Percentiles rank a stretch among this genome's conserved stretches.
These are phyloP conservation scores for Macropis europaea DNA, from an alignment of 2,888 invertebrate species.

Conservation along the genomic window DNA sequence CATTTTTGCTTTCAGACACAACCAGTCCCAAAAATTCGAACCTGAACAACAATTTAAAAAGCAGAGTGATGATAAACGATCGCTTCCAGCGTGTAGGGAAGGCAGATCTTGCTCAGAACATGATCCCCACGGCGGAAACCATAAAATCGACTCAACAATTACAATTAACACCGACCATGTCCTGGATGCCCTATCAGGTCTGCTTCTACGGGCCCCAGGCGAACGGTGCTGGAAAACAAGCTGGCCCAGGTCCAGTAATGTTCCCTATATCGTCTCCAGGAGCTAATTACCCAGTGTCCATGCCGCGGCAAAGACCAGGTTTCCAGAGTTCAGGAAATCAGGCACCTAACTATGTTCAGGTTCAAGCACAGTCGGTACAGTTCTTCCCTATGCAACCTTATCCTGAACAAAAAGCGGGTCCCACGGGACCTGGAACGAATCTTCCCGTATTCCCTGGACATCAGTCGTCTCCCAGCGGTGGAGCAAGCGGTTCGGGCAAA, in stretches of 20 bases:
- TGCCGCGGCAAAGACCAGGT: slow-evolving; percentile 8
- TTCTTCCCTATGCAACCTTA: slow-evolving; percentile 12
- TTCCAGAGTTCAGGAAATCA: slow-evolving; percentile 11
- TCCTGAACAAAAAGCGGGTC: slow-evolving; percentile 21
- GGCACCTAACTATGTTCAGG: slow-evolving; percentile 36
- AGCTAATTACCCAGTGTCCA: slow-evolving; percentile 2
- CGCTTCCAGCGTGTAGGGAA: not conserved
- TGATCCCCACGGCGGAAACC: slow-evolving; percentile 66
- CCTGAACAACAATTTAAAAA: not conserved
- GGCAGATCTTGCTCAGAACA: slow-evolving; percentile 23
- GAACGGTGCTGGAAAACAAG: not conserved
- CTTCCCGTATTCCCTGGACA: slow-evolving; percentile 19
- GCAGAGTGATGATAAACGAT: too few species aligned
- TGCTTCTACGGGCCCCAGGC: slow-evolving; percentile 56
- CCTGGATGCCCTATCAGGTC: slow-evolving; percentile 66
- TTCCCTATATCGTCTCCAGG: slow-evolving; percentile 45
- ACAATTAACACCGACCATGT: slow-evolving; percentile 64
- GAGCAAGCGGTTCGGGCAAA: not conserved
- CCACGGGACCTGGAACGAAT: slow-evolving; percentile 42
- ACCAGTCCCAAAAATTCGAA: not conserved
- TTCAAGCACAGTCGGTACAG: slow-evolving; percentile 46
- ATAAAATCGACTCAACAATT: slow-evolving; percentile 71
- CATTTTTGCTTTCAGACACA: not conserved
- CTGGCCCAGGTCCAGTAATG: not conserved
- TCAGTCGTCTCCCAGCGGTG: not conserved